Base-by-base conservation (phyloP, 2,113 vertebrate genomes). In the Tachysurus fulvidraco region DNA sequence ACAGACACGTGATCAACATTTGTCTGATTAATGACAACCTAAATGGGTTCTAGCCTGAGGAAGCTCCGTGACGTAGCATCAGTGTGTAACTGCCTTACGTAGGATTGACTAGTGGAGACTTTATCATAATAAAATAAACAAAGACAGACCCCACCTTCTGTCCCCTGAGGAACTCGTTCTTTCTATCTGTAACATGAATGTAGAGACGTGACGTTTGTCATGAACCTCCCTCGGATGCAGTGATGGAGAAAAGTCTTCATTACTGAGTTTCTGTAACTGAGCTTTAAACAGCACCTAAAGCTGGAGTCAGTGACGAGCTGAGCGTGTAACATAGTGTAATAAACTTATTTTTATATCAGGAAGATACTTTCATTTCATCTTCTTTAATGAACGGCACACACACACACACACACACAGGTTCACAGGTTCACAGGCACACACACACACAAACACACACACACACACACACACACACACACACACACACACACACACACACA, bases 261-360 rank as follows among this genome's bases (percentile, higher is more conserved):
- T 36, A 1, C 11, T 74, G 44, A 4, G 69, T 25, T 74, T 54
- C 77, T 80, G 7, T 54, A 25, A 17, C 8, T 0, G 14, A 54
- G 14, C 41, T 76, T 76, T 13, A 41, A 21, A 50, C 21, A 25
- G 4, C 1, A 50, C 23, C 14, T 50, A 55, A 55, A 55, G 21
- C 14, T 74, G 41, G 9, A 2, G 19, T 67, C 65, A 36, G 30
- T 21, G 11, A 19, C 4, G 69, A 44, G 17, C 36, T 21, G 23
- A 79, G 21, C 46, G 85, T 50, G 25, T 73, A 54, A 36, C 44
- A 0, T 17, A 65, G 89, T 94, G 95, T 93, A 98, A 97, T 98
- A 97, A 98, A 97, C 93, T 89, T 97, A 95, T 96, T 98, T 98
- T 98, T 97, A 94, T 97, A 96, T 95, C 95, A 95, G 95, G 92